Evolutionary conservation across 1,140 invertebrate species (phyloP).

Genomic region (Lordiphosa mommai): DNA sequence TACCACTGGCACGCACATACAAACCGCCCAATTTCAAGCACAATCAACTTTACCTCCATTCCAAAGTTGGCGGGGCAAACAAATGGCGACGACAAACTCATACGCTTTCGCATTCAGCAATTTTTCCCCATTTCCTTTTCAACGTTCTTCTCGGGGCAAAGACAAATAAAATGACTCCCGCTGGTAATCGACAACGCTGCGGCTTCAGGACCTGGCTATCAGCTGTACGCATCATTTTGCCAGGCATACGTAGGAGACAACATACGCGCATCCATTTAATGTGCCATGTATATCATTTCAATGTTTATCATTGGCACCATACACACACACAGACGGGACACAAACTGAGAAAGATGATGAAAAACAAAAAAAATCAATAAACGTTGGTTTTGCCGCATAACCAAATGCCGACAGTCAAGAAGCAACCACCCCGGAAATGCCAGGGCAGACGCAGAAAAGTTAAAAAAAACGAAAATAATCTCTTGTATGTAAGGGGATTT

Average conservation of each 20-base stretch:
- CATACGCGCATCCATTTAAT: constrained; percentile 78
- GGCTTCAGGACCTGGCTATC: constrained; percentile 30
- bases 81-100: constrained; percentile 44
- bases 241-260: constrained; percentile 66
- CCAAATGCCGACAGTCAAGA: constrained; percentile 13
- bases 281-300: constrained; percentile 75
- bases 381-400: constrained; percentile 11
- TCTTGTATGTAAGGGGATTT: too few species aligned
- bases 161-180: constrained; percentile 68
- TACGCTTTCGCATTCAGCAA: constrained; percentile 1
- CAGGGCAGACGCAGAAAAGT: constrained; percentile 13
- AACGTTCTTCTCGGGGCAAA: constrained; percentile 4
- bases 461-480: not conserved
- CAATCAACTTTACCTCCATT: constrained; percentile 71
- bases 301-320: constrained; percentile 68
- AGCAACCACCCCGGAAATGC: constrained; percentile 2
- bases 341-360: too few species aligned
- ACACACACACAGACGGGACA: too few species aligned
- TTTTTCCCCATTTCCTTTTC: not conserved
- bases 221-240: constrained; percentile 71
- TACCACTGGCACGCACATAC: constrained; percentile 40
- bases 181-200: constrained; percentile 44
- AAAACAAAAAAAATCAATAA: constrained; percentile 65
- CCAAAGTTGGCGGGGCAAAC: constrained; percentile 23
- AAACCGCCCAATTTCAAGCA: constrained; percentile 66